These are phyloP conservation scores for Lasioglossum oenotherae DNA, from an alignment of 2,888 invertebrate species.

Conservation along the genomic window DNA sequence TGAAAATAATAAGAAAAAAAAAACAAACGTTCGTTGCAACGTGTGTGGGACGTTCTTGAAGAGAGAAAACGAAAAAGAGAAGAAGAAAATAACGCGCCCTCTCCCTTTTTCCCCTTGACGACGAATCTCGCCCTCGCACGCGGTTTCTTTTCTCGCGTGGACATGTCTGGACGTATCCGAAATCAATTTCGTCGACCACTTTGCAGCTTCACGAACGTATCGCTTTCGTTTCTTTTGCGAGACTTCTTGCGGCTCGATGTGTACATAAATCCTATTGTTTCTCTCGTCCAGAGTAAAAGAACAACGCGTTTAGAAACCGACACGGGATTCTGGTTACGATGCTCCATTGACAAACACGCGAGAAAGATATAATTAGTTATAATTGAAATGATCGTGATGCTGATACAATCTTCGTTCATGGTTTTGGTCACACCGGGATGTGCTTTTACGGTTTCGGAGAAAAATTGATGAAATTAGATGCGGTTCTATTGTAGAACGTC, in stretches of 20 bases:
- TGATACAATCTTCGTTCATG: slow-evolving; percentile 1
- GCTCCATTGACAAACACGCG: background rate
- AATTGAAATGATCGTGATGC: slow-evolving; percentile 16
- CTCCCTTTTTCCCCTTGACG: slow-evolving; percentile 67
- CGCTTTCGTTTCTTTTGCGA: background rate
- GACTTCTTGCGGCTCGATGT: background rate
- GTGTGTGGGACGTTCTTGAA: slow-evolving; percentile 56
- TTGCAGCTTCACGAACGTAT: background rate
- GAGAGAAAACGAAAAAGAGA: too few relatives aligned
- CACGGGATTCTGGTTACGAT: background rate
- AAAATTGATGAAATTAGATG: background rate
- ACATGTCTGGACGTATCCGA: slow-evolving; percentile 23
- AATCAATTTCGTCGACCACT: background rate
- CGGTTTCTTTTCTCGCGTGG: slow-evolving; percentile 34
- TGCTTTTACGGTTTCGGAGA: background rate
- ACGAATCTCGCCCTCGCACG: slow-evolving; percentile 64
- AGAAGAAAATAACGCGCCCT: slow-evolving; percentile 31
- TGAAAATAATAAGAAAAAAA: slow-evolving; percentile 63
- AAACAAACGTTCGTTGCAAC: slow-evolving; percentile 62
- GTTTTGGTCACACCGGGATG: background rate
- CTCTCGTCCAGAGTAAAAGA: background rate
- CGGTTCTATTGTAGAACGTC: slow-evolving; percentile 6
- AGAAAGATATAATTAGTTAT: background rate
- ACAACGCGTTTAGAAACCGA: background rate
- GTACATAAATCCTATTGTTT: background rate